These are phyloP conservation scores for Neoascia interrupta DNA, from an alignment of 2,888 invertebrate species.

Conservation along the genomic window DNA sequence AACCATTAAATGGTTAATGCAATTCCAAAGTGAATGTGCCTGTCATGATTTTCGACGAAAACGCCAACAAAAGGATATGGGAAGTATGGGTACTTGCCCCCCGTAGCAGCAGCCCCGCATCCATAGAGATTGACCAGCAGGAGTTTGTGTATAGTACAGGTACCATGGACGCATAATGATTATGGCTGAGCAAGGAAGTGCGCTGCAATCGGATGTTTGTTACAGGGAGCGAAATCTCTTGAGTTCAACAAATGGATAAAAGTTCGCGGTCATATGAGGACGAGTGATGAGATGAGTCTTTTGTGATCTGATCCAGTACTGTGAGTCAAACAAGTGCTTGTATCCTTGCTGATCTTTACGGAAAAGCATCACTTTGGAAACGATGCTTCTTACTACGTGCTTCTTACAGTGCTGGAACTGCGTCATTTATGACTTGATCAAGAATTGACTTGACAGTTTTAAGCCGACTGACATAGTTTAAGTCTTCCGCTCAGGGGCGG, in stretches of 20 bases:
- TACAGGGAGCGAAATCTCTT: slow-evolving; percentile 8
- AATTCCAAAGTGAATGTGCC: slow-evolving; percentile 71
- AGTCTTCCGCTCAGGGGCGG: too few species aligned
- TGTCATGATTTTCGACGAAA: slow-evolving; percentile 68
- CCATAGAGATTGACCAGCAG: slow-evolving; percentile 22
- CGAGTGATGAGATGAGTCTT: slow-evolving; percentile 22
- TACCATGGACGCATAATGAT: too few species aligned
- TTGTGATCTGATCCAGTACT: slow-evolving; percentile 11
- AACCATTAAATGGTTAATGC: slow-evolving; percentile 72
- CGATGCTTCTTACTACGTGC: too few species aligned
- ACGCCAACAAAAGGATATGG: slow-evolving; percentile 61
- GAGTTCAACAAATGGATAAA: slow-evolving; percentile 25
- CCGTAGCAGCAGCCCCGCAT: slow-evolving; percentile 50
- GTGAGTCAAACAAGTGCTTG: too few species aligned
- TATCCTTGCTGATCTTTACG: too few species aligned
- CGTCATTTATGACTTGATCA: too few species aligned
- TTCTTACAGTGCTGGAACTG: too few species aligned
- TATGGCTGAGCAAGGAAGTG: slow-evolving; percentile 43
- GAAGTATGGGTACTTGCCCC: slow-evolving; percentile 29
- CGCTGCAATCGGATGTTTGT: slow-evolving; percentile 30
- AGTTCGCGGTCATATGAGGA: slow-evolving; percentile 25
- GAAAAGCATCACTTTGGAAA: too few species aligned
- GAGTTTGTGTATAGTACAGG: slow-evolving; percentile 32
- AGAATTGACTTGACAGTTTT: too few species aligned
- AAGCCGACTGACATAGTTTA: too few species aligned